Evolutionary conservation across 2,113 vertebrate species (phyloP), one percentile per base, ranked within the genome.

Genomic region (Tachysurus fulvidraco): DNA sequence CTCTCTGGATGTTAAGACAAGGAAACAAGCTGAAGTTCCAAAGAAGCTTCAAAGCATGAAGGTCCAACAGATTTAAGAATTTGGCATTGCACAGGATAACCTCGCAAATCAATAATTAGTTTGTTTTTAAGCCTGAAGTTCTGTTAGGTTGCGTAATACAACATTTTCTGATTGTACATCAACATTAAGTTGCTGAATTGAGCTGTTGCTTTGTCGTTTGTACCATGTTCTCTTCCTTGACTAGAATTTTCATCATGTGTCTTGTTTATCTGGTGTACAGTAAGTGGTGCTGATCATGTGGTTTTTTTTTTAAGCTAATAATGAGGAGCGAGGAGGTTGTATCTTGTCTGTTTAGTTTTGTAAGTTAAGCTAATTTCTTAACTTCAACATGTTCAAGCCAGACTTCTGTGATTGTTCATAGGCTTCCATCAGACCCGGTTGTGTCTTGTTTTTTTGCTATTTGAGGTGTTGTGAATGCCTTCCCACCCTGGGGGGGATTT

Each of bases 231-330:
- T 19, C 64, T 52, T 65, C 60, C 28, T 28, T 16, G 13, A 12
- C 55, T 69, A 5, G 13, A 74, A 12, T 23, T 50, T 84, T 81
- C 52, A 30, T 19, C 55, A 17, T 30, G 71, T 83, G 62, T 36
- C 65, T 62, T 74, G 55, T 74, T 17, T 60, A 86, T 88, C 73
- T 64, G 78, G 30, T 30, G 41, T 83, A 3, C 67, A 44, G 36
- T 21, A 17, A 23, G 5, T 44, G 65, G 9, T 25, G 54, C 17
- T 21, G 28, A 23, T 36, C 36, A 36, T 50, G 46, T 59, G 13
- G 54, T 7, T 17, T 60, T 60, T 74, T 82, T 83, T 5, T 57
- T 57, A 36, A 36, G 2, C 36, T 36, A 36, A 36, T 36, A 36
- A 36, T 36, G 36, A 36, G 36, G 36, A 1, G 36, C 1, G 36